Percentiles rank a stretch among this genome's conserved stretches.
These are phyloP conservation scores for Semnornis frantzii DNA, from an alignment of 2,113 vertebrate genomes.

Conservation along the genomic window DNA sequence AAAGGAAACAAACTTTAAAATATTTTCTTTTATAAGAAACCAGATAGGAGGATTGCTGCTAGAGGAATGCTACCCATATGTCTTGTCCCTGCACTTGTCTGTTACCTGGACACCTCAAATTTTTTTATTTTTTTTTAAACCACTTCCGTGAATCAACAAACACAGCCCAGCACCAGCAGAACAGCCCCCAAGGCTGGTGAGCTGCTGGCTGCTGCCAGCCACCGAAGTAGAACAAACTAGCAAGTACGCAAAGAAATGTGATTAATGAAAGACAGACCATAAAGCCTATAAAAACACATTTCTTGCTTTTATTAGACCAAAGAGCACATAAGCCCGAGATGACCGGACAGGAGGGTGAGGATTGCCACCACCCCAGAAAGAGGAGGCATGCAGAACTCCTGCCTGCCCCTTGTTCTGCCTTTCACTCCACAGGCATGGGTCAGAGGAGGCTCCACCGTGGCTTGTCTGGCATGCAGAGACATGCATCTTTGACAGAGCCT, in stretches of 20 bases:
- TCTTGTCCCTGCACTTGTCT: constrained; percentile 25
- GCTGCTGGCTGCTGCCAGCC: constrained; percentile 5
- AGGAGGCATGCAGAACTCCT: rapidly evolving
- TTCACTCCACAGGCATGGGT: rapidly evolving
- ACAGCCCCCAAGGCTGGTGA: neutral
- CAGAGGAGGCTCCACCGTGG: neutral
- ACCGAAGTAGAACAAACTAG: constrained; percentile 32
- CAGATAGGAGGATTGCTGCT: neutral
- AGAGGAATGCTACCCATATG: neutral
- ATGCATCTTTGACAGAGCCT: rapidly evolving
- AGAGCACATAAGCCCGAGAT: neutral
- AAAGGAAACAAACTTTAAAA: neutral
- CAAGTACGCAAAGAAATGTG: neutral
- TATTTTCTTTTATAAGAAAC: constrained; percentile 55
- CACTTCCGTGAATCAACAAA: constrained; percentile 65
- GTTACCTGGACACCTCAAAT: constrained; percentile 56
- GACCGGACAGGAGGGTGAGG: neutral
- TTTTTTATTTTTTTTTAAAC: constrained; percentile 47
- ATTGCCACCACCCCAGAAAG: neutral
- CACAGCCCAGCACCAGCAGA: neutral
- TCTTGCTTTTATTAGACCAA: constrained; percentile 47
- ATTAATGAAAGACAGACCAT: constrained; percentile 59
- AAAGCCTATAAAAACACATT: constrained; percentile 48
- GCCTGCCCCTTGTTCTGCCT: neutral
- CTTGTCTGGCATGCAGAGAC: neutral